These are phyloP conservation scores for Ispidina picta DNA, from an alignment of 2,797 vertebrate genomes.

Conservation along the genomic window DNA sequence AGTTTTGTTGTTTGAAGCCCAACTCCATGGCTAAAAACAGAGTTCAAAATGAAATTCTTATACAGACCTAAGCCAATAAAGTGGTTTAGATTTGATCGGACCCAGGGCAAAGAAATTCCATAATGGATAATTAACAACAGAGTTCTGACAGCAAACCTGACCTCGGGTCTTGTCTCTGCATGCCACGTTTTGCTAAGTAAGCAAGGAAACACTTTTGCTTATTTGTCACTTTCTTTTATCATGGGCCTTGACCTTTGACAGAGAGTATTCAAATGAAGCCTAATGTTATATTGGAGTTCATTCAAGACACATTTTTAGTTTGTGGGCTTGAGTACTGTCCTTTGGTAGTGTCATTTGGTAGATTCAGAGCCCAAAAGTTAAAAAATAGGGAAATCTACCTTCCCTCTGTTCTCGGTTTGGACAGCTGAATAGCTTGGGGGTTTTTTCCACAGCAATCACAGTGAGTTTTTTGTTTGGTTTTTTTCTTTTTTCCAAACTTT, in stretches of 20 bases:
- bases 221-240: constrained; percentile 9
- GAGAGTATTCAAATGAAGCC: not conserved
- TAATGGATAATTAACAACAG: not conserved
- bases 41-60: not conserved
- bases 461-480: not conserved
- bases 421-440: not conserved
- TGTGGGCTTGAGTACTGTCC: not conserved
- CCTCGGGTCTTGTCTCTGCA: not conserved
- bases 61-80: not conserved
- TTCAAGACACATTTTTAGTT: not conserved
- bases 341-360: not conserved
- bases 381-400: not conserved
- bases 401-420: not conserved
- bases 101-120: not conserved
- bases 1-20: not conserved
- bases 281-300: not conserved
- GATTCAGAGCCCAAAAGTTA: not conserved
- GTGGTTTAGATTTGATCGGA: not conserved
- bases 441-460: not conserved
- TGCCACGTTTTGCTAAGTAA: not conserved
- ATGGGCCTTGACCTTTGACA: not conserved
- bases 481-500: not conserved
- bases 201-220: constrained; percentile 1
- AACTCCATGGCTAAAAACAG: not conserved
- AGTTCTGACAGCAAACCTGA: not conserved